phyloP scores from a whole-genome alignment of 2,797 vertebrate species.

The Ataeniobius toweri region DNA sequence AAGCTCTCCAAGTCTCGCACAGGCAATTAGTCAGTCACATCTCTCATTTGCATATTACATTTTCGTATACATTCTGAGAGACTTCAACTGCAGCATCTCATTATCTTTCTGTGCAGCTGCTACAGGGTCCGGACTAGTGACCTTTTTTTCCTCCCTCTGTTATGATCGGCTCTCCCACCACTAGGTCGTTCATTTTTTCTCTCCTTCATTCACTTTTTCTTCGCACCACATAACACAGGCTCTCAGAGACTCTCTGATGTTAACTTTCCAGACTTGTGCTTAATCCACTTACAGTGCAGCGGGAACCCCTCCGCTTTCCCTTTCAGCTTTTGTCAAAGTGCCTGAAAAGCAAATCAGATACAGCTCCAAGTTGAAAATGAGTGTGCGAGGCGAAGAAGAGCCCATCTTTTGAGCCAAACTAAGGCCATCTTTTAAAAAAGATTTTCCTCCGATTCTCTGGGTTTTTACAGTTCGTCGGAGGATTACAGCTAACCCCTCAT shows the following conservation, averaged over 20 bases:
- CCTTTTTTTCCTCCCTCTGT: conserved; percentile 47
- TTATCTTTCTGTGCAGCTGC: conserved; percentile 66
- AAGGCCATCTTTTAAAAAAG: conserved; percentile 49
- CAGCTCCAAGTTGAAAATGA: conserved; percentile 27
- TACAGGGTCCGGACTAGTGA: conserved; percentile 56
- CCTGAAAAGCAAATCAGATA: conserved; percentile 64
- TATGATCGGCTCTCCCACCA: conserved; percentile 48
- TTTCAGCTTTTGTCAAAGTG: conserved; percentile 51
- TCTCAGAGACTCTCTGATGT: conserved; percentile 42
- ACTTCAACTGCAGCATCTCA: conserved; percentile 48
- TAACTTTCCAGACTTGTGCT: conserved; percentile 60
- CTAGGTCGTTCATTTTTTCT: conserved; percentile 34
- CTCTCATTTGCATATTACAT: conserved; percentile 71
- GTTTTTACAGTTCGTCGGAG: conserved; percentile 9
- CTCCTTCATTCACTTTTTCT: conserved; percentile 21
- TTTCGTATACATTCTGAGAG: conserved; percentile 53
- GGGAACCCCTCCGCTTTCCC: conserved; percentile 41
- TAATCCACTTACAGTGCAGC: conserved; percentile 62
- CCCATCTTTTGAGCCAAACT: not conserved
- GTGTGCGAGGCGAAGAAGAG: conserved; percentile 17
- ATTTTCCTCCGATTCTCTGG: conserved; percentile 33
- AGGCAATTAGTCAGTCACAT: conserved; percentile 68
- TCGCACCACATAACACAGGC: not conserved
- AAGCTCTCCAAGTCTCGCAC: conserved; percentile 40
- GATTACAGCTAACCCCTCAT: conserved; percentile 29